Evolutionary conservation across 2,888 invertebrate genomes (phyloP), one percentile per base, ranked within the genome.

Genomic region (Aspidiotus destructor): DNA sequence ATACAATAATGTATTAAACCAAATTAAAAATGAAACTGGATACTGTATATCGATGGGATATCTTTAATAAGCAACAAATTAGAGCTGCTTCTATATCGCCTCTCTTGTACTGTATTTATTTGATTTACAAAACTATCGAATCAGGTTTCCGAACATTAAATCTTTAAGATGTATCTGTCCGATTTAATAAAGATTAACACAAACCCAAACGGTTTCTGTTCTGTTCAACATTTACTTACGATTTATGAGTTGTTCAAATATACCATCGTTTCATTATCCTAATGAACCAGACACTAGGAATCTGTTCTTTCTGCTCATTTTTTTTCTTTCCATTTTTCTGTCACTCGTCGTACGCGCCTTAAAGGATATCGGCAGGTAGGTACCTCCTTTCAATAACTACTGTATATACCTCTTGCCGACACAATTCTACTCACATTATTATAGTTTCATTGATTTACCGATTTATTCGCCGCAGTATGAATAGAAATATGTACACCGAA

Each of bases 191-290:
- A 67, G 67, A 67, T 67, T 67, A 67, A 67, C 67, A 67, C 16
- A 67, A 67, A 57, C 41, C 67, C 60, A 42, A 58, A 28, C 55
- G 48, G 41, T 54, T 55, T 11, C 44, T 58, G 44, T 44, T 41
- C 61, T 52, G 58, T 52, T 60, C 48, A 67, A 58, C 67, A 67
- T 67, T 67, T 67, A 65, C 65, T 41, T 44, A 67, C 58, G 67
- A 67, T 67, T 67, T 67, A 67, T 58, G 67, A 58, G 67, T 67
- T 67, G 57, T 67, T 67, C 60, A 52, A 67, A 67, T 67, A 58
- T 67, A 67, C 67, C 40, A 58, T 67, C 67, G 67, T 67, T 67
- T 67, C 67, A 67, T 67, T 67, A 67, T 67, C 67, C 67, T 67
- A 67, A 67, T 67, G 67, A 67, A 67, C 67, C 55, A 67, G 67